Evolutionary conservation across 2,888 invertebrate species (phyloP), one percentile per base, ranked within the genome.

Genomic region (Bombylius discolor): DNA sequence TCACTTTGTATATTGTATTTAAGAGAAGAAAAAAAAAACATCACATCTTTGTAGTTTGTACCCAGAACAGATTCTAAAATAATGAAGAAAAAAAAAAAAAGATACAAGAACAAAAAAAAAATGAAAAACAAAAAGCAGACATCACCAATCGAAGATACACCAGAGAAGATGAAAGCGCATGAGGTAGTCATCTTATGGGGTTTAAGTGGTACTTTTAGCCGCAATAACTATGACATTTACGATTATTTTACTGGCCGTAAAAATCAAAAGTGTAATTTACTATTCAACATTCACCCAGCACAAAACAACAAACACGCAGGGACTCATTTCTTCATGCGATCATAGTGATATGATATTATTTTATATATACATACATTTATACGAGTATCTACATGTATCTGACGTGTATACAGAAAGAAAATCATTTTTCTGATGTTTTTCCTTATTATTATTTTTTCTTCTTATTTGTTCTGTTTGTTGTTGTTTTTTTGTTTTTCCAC

Each of bases 211-310:
- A 70, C 69, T 73, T 73, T 70, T 67, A 69, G 68, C 70, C 69
- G 70, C 71, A 71, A 71, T 73, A 71, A 72, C 68, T 67, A 58
- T 59, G 62, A 60, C 62, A 59, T 62, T 62, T 62, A 62, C 61
- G 62, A 73, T 72, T 70, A 73, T 73, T 73, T 73, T 72, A 72
- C 70, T 69, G 68, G 65, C 70, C 70, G 67, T 73, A 72, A 73
- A 72, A 73, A 71, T 73, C 71, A 73, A 71, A 71, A 73, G 55
- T 60, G 61, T 68, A 69, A 70, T 71, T 70, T 71, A 70, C 69
- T 66, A 67, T 67, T 56, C 57, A 46, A 33, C 47, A 51, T 42
- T 23, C 12, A 42, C 12, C 39, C 39, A 11, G 11, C 11, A 23
- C 23, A 23, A 23, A 23, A 23, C 23, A 23, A 23, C 23, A 36